Evolutionary conservation across 1,140 invertebrate genomes (phyloP), one percentile per base, ranked within the genome.

Genomic region (Trissolcus basalis): DNA sequence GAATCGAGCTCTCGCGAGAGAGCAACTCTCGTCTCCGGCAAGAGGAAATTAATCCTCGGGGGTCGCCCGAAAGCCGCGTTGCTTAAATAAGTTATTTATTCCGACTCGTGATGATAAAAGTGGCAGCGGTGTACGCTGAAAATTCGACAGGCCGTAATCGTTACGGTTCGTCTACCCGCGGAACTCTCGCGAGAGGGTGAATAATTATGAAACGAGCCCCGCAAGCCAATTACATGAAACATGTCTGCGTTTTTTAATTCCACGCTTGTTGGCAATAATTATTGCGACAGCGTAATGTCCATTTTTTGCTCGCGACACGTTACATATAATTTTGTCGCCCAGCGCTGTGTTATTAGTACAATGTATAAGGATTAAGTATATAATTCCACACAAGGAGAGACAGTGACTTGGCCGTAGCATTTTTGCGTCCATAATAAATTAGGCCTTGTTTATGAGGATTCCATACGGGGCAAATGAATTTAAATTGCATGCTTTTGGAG

Each of bases 401-500:
- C 6, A 27, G 19, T 65, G 59, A 43, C 55, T 16, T 73, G 70
- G 60, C 54, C 1, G 19, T 48, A 51, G 12, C 54, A 59, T 54
- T 73, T 73, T 60, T 60, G 19, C 33, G 13, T 45, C 43, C 27
- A 59, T 48, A 54, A 59, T 55, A 61, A 73, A 73, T 65, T 41
- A 47, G 61, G 56, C 27, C 41, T n/a, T 43, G 36, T 64, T 64
- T 54, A 12, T 44, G 19, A 64, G n/a, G 41, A 58, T 44, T 54
- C 59, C 47, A 45, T 6, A 43, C 45, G 59, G 14, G 48, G 45
- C 41, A 70, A 67, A 76, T 77, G 67, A 71, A 77, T 71, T 77
- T 77, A 77, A 77, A 71, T 77, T 71, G 68, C 56, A 39, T 10
- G 36, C n/a, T 39, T 11, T 39, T 10, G 9, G 5, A 15, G 16